phyloP scores from a whole-genome alignment of 1,140 invertebrate species.

The Condylostylus longicornis region DNA sequence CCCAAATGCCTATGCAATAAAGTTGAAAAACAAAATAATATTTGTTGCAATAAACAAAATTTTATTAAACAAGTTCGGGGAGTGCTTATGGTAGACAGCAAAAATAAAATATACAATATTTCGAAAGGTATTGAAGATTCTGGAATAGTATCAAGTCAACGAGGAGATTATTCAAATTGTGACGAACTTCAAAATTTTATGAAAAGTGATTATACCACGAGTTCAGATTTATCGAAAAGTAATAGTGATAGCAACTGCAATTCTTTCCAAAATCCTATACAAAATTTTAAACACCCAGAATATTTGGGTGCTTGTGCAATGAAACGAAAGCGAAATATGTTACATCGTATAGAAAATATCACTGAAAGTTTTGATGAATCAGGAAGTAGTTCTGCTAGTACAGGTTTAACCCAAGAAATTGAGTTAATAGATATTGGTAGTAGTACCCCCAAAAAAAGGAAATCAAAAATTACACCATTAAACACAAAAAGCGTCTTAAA shows the following conservation, averaged over 20 bases:
- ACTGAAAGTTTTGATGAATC: conserved; percentile 20
- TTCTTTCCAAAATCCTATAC: conserved; percentile 25
- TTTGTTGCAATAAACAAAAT: too few relatives aligned
- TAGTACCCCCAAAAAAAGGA: conserved; percentile 31
- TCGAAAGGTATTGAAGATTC: conserved; percentile 25
- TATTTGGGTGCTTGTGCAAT: conserved; percentile 34
- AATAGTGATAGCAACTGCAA: too few relatives aligned
- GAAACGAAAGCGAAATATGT: conserved; percentile 40
- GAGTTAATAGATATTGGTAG: conserved; percentile 39
- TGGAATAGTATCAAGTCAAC: conserved; percentile 28
- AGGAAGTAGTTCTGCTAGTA: conserved; percentile 28
- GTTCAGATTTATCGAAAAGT: too few relatives aligned
- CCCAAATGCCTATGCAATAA: too few relatives aligned
- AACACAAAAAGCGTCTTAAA: conserved; percentile 42
- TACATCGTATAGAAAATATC: conserved; percentile 25
- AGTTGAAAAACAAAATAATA: too few relatives aligned
- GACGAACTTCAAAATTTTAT: conserved; percentile 24
- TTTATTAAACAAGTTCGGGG: too few relatives aligned
- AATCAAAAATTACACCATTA: conserved; percentile 36
- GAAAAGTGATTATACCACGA: conserved; percentile 12
- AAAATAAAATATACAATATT: too few relatives aligned
- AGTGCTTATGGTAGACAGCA: too few relatives aligned
- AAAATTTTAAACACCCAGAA: conserved; percentile 28
- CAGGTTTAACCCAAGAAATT: conserved; percentile 53
- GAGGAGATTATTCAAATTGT: conserved; percentile 20